These are phyloP conservation scores for Montifringilla adamsi DNA, from an alignment of 2,113 vertebrate species.

Conservation along the genomic window DNA sequence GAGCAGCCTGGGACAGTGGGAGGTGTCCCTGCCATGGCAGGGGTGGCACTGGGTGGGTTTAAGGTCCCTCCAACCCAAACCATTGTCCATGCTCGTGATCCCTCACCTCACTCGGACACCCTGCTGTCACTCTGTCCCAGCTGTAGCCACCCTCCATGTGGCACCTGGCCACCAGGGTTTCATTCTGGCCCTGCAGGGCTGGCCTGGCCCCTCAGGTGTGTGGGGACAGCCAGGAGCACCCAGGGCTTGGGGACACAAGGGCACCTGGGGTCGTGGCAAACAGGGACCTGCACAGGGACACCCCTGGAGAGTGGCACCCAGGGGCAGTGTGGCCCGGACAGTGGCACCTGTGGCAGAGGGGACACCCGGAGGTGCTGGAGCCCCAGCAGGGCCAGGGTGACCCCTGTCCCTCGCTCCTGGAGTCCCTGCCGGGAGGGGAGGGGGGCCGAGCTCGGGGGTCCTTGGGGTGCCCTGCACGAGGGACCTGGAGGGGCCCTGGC, in stretches of 20 bases:
- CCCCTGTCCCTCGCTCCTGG: neutral
- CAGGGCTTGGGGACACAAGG: neutral
- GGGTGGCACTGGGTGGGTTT: too few species aligned
- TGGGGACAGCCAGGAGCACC: neutral
- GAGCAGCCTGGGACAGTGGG: too few species aligned
- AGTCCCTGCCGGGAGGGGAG: neutral
- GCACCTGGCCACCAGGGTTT: neutral
- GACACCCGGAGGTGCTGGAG: neutral
- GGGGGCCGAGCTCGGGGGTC: neutral
- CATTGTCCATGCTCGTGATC: neutral
- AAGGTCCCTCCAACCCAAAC: neutral
- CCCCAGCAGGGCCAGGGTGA: fast-evolving
- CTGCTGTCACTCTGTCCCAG: neutral
- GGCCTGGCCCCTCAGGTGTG: neutral
- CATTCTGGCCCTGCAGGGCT: neutral
- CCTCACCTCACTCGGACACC: too few species aligned
- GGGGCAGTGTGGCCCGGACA: neutral
- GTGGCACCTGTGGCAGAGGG: neutral
- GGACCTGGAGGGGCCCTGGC: neutral
- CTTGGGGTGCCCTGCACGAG: neutral
- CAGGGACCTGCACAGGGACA: fast-evolving
- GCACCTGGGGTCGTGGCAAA: neutral
- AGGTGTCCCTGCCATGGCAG: too few species aligned
- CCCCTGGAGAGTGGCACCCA: neutral
- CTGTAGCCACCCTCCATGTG: neutral